Percentiles rank a stretch among this genome's conserved stretches.
These are phyloP conservation scores for Heteromormyrus szaboi DNA, from an alignment of 2,797 vertebrate genomes.

Conservation along the genomic window DNA sequence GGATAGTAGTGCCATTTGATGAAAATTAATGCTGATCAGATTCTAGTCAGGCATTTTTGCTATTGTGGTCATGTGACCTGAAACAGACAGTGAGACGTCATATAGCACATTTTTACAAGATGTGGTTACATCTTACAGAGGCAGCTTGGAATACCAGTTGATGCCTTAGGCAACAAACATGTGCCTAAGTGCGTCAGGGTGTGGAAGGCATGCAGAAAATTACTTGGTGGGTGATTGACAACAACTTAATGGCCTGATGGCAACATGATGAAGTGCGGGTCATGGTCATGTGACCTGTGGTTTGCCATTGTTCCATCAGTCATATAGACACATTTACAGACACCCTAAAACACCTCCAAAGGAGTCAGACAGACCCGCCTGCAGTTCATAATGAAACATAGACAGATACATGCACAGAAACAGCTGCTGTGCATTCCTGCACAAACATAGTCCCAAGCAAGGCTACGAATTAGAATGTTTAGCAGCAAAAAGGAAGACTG, in stretches of 20 bases:
- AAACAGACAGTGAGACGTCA: neutral
- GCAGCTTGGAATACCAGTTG: neutral
- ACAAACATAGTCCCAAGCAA: neutral
- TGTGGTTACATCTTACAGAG: neutral
- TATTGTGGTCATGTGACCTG: neutral
- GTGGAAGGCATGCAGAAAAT: neutral
- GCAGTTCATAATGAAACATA: neutral
- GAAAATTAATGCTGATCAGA: neutral
- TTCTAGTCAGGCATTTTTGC: neutral
- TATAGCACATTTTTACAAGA: neutral
- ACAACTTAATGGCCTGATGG: neutral
- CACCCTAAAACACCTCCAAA: neutral
- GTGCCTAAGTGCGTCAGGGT: neutral
- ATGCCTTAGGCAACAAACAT: neutral
- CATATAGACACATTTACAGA: neutral
- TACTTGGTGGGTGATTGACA: neutral
- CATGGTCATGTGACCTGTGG: neutral
- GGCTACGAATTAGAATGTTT: neutral
- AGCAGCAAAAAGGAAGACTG: neutral
- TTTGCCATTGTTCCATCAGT: neutral
- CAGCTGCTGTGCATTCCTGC: neutral
- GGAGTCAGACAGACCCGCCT: neutral
- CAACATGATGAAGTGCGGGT: neutral
- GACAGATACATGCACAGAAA: neutral
- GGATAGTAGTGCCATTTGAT: neutral